These are phyloP conservation scores for Drosophila algonquin DNA, from an alignment of 2,888 invertebrate species.

Conservation along the genomic window DNA sequence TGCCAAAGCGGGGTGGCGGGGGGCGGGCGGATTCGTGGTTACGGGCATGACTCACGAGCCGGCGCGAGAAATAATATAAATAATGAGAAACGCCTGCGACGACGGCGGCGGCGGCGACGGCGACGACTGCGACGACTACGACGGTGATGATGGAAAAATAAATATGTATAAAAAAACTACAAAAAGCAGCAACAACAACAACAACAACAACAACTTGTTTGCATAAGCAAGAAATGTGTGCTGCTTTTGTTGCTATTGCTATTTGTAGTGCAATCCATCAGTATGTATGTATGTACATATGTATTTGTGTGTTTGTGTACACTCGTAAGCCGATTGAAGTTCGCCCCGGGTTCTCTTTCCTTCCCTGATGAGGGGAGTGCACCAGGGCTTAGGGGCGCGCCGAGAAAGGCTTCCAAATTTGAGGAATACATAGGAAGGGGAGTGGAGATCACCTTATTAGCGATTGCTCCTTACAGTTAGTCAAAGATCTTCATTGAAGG, in stretches of 20 bases:
- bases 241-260: conserved; percentile 26
- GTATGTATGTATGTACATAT: conserved; percentile 24
- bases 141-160: conserved; percentile 46
- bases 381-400: not conserved
- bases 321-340: not conserved
- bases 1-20: not conserved
- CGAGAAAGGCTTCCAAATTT: no score
- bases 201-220: conserved; percentile 60
- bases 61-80: conserved; percentile 64
- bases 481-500: no score
- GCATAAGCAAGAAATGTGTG: conserved; percentile 64
- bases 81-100: conserved; percentile 68
- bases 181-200: conserved; percentile 9
- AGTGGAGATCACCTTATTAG: no score
- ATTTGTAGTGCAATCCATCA: conserved; percentile 40
- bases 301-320: conserved; percentile 18
- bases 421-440: no score
- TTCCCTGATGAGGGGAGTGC: not conserved
- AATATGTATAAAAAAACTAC: conserved; percentile 42
- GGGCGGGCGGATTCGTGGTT: conserved; percentile 6
- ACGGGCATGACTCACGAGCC: conserved; percentile 68
- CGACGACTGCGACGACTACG: conserved; percentile 29
- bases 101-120: conserved; percentile 47
- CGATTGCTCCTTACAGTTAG: no score
- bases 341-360: conserved; percentile 6